phyloP scores from a whole-genome alignment of 2,113 vertebrate species.

The Terrapene triunguis region DNA sequence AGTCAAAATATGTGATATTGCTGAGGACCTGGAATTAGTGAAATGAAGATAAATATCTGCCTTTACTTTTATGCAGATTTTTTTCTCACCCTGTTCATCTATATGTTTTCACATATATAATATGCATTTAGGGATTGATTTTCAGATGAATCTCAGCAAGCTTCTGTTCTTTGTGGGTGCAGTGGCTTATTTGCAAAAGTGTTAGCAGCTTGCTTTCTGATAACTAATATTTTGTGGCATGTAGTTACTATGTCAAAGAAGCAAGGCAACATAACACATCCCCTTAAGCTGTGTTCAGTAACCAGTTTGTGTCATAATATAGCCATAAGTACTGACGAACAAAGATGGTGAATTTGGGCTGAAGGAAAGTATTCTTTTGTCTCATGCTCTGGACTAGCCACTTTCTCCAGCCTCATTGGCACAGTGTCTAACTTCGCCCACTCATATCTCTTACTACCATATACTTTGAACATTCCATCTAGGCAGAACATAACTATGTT shows the following conservation, averaged over 20 bases:
- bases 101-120: background rate
- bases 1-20: background rate
- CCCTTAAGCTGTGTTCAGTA: background rate
- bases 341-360: background rate
- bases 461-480: background rate
- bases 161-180: background rate
- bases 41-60: background rate
- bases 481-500: background rate
- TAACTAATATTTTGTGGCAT: background rate
- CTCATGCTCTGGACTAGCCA: background rate
- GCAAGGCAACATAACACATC: background rate
- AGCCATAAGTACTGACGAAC: background rate
- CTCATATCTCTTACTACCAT: background rate
- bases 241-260: background rate
- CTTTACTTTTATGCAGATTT: background rate
- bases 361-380: background rate
- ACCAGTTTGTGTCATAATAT: background rate
- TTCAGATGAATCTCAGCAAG: background rate
- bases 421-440: background rate
- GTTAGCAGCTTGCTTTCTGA: background rate
- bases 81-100: background rate
- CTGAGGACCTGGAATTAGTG: background rate
- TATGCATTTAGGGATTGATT: background rate
- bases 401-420: background rate
- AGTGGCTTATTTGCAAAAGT: background rate